Evolutionary conservation across 2,888 invertebrate genomes (phyloP).

Genomic region (Tipula lateralis): DNA sequence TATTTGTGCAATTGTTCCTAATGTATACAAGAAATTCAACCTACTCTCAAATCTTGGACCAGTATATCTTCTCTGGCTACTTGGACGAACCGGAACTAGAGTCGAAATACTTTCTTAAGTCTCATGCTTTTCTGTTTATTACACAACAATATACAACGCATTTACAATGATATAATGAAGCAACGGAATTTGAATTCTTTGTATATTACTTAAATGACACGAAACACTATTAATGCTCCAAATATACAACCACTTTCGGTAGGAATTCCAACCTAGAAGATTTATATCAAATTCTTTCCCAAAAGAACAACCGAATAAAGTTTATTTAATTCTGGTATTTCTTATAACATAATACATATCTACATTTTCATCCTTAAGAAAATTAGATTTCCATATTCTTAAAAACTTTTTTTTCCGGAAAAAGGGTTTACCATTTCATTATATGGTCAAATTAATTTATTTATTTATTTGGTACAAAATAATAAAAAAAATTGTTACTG

Average conservation of each 20-base stretch:
- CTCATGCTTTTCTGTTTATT: no score
- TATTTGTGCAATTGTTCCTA: no score
- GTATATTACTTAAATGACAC: not conserved
- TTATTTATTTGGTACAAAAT: not conserved
- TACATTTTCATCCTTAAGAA: not conserved
- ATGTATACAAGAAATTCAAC: no score
- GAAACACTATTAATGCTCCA: not conserved
- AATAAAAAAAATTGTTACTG: not conserved
- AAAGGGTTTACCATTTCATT: not conserved
- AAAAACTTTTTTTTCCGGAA: not conserved
- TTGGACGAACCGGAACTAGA: no score
- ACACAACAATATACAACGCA: no score
- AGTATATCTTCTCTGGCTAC: no score
- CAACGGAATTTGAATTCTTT: no score
- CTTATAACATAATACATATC: not conserved
- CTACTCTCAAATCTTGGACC: no score
- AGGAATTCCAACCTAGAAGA: not conserved
- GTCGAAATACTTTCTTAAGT: no score
- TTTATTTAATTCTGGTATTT: not conserved
- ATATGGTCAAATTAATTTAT: slow-evolving; percentile 3
- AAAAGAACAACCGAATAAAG: not conserved
- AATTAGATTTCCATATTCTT: not conserved
- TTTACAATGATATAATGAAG: no score
- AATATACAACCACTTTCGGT: not conserved
- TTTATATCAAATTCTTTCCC: not conserved